Base-by-base conservation (phyloP, 2,888 invertebrate genomes). In the Noctuana brunneofusca region DNA sequence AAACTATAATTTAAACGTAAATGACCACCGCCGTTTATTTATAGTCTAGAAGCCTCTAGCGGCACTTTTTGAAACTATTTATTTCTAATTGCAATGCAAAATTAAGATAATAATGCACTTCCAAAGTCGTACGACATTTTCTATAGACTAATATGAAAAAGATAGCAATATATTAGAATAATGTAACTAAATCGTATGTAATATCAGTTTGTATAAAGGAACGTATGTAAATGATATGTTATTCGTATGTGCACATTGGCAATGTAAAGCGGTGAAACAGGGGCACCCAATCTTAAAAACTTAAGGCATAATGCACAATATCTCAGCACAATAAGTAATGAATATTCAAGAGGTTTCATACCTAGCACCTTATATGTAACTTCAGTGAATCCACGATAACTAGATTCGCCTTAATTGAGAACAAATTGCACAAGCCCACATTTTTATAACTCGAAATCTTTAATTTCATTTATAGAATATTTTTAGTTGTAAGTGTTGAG, bases 401-500 rank as follows among this genome's bases (percentile, higher is more conserved):
- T 71, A 68, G 80, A 80, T 87, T 85, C 79, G 86, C 87, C 87
- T 85, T 68, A 66, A 71, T 54, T 54, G 62, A 62, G 56, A 62
- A 65, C 80, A 75, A 83, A 79, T 78, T 86, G 88, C 90, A 89
- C 90, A 82, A 84, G 83, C 84, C 62, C 84, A 87, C 84, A 75
- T 78, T 86, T 86, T 83, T 83, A 81, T 83, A 83, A 84, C 77
- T 85, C 79, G 75, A 83, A 81, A 82, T 81, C 83, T 83, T 78
- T 78, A 72, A 83, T 89, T 85, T 87, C 88, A 92, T 92, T 92
- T 87, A 92, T 93, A 93, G 93, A 87, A 92, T 89, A 93, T 93
- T 93, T 92, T 93, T 93, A 94, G 93, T 93, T 93, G 75, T 94
- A 94, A 93, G 93, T 93, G 93, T 94, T 93, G 93, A 93, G 85